Base-by-base conservation (phyloP, 2,888 invertebrate genomes). In the Agrotis segetum region DNA sequence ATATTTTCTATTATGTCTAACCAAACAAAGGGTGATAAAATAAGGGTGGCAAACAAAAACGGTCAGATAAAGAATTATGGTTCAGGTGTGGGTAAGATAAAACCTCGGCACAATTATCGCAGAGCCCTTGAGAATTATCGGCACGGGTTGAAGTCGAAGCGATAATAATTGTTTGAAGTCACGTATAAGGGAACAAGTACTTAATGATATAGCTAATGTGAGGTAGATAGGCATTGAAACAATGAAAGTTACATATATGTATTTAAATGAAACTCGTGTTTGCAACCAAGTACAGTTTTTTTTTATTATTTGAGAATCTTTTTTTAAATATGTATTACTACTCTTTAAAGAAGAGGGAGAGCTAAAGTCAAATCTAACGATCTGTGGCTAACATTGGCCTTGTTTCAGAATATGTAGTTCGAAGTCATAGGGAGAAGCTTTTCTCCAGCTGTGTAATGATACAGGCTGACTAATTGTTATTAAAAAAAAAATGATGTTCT, bases 1-100 rank as follows among this genome's bases (percentile, higher is more conserved):
- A 77, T 65, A 79, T 67, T 85, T 86, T 83, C 79, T 83, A 82
- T 86, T 82, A 85, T 83, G 77, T 84, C 60, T 71, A 81, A 67
- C 69, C 79, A 83, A 85, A 86, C 85, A 86, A 86, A 81, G 76
- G 78, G 71, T 19, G 60, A 73, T 77, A 79, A 77, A 74, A 76
- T 71, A 67, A 62, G 56, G 84, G 61, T 34, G 64, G 70, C 63
- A 82, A 81, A 81, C 80, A 81, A 60, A 77, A 62, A 53, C 74
- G 70, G 71, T 74, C 74, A 75, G 85, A 86, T 86, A 80, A 82
- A 77, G 76, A 78, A 71, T 77, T 82, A 78, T 78, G 70, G 67
- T 67, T 53, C 63, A 74, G 69, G 79, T 77, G 73, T 64, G 53
- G 63, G 52, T n/a, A 59, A 49, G 83, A 75, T 66, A 76, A 75